Evolutionary conservation across 1,140 invertebrate genomes (phyloP).

Genomic region (Pogonus chalceus): DNA sequence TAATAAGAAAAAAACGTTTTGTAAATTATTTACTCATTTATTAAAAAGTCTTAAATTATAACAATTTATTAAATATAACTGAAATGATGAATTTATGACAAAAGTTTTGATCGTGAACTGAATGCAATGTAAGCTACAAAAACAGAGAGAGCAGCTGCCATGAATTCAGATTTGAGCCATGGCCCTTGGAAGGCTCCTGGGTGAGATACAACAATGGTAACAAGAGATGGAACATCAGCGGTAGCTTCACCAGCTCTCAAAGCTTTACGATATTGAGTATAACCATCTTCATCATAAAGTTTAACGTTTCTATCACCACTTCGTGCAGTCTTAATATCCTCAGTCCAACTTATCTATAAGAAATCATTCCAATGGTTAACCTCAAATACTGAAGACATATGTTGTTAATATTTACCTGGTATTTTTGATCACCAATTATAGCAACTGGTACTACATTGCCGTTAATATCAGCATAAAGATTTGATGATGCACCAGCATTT

Average conservation of each 20-base stretch:
- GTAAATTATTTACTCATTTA: too few relatives aligned
- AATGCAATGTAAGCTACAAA: constrained; percentile 80
- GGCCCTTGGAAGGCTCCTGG: constrained; percentile 84
- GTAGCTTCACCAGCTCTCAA: constrained; percentile 56
- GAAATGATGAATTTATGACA: too few relatives aligned
- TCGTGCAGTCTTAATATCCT: constrained; percentile 68
- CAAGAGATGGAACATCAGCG: constrained; percentile 58
- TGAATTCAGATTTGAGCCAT: constrained; percentile 83
- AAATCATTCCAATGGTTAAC: neutral
- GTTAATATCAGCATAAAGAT: constrained; percentile 75
- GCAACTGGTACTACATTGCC: constrained; percentile 72
- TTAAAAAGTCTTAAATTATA: too few relatives aligned
- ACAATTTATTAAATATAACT: too few relatives aligned
- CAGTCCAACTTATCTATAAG: constrained; percentile 79
- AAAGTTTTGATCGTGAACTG: constrained; percentile 68
- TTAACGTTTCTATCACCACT: constrained; percentile 72
- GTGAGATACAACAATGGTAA: constrained; percentile 66
- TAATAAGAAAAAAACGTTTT: too few relatives aligned
- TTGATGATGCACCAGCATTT: constrained; percentile 50
- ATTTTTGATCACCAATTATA: constrained; percentile 61
- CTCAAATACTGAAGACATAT: neutral
- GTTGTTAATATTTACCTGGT: constrained; percentile 51
- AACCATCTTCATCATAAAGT: constrained; percentile 85
- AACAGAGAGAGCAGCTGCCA: constrained; percentile 68
- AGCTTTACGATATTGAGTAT: constrained; percentile 68